A percentile compares a stretch with the other conserved stretches of the same genome.
Conservation (phyloP, 2,888 invertebrate species). For the Calliopum simillimum region DNA sequence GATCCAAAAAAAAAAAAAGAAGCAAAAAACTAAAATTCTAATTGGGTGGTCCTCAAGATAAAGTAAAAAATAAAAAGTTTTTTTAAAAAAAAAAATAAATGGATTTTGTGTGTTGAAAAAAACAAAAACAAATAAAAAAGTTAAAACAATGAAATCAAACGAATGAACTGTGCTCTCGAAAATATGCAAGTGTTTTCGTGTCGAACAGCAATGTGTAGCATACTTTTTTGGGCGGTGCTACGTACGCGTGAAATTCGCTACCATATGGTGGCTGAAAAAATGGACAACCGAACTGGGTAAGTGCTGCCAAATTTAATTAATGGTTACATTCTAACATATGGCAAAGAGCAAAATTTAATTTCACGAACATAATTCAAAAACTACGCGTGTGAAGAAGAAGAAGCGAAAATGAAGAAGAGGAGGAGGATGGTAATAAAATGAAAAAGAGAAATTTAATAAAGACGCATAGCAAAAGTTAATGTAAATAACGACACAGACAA, state of each 20-base stretch:
- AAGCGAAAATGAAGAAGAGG: too few relatives aligned
- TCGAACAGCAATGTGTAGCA: background rate
- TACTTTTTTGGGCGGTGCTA: conserved; percentile 25
- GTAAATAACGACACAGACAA: background rate
- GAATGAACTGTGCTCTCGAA: background rate
- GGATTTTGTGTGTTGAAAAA: background rate
- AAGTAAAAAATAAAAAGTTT: conserved; percentile 4
- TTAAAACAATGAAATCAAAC: background rate
- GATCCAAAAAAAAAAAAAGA: background rate
- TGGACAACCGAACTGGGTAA: conserved; percentile 8
- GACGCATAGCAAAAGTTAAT: background rate
- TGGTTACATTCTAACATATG: background rate
- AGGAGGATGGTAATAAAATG: too few relatives aligned
- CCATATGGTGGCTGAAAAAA: conserved; percentile 36
- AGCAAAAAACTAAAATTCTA: too few relatives aligned
- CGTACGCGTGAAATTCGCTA: background rate
- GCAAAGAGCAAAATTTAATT: background rate
- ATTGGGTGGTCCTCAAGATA: background rate
- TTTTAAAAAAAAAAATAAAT: background rate
- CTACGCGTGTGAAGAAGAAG: too few relatives aligned
- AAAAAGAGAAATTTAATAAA: background rate
- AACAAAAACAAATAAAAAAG: too few relatives aligned
- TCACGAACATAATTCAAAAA: too few relatives aligned
- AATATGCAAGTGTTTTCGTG: conserved; percentile 5
- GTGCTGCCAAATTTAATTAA: conserved; percentile 11